A percentile compares a stretch with the other conserved stretches of the same genome.
phyloP scores from a whole-genome alignment of 2,888 invertebrate species.

The Sisyra terminalis region DNA sequence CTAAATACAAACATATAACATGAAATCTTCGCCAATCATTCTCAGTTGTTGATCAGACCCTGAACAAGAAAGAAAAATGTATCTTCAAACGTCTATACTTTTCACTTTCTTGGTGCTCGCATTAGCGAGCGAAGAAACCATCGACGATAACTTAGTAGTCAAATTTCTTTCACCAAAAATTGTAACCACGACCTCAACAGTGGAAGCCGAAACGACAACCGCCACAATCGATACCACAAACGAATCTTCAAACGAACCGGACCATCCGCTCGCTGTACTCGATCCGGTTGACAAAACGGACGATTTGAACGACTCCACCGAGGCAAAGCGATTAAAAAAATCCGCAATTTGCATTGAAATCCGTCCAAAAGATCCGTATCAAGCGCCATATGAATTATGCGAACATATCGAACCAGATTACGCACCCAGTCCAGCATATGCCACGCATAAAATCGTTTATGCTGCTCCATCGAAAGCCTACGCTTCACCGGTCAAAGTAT shows the following conservation, averaged over 20 bases:
- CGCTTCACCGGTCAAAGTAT: background rate
- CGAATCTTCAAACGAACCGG: slow-evolving; percentile 6
- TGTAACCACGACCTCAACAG: background rate
- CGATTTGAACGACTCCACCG: background rate
- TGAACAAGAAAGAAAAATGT: too few species aligned
- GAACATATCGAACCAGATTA: slow-evolving; percentile 15
- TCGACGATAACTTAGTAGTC: too few species aligned
- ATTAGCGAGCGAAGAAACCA: too few species aligned
- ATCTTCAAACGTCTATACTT: too few species aligned
- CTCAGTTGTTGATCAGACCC: too few species aligned
- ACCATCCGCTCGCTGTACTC: slow-evolving; percentile 10
- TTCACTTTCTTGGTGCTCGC: too few species aligned
- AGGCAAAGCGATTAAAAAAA: background rate
- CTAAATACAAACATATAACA: too few species aligned
- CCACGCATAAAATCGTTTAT: background rate
- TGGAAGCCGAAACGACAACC: slow-evolving; percentile 2
- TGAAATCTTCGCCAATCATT: too few species aligned
- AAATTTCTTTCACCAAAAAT: background rate
- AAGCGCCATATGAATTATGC: slow-evolving; percentile 25
- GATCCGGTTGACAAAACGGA: background rate
- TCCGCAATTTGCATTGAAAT: slow-evolving; percentile 28
- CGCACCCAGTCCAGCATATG: background rate
- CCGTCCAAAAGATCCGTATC: slow-evolving; percentile 22
- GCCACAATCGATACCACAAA: slow-evolving; percentile 3
- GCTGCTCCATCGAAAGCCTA: background rate